These are phyloP conservation scores for Eubucco bourcierii DNA, from an alignment of 2,113 vertebrate genomes.

Conservation along the genomic window DNA sequence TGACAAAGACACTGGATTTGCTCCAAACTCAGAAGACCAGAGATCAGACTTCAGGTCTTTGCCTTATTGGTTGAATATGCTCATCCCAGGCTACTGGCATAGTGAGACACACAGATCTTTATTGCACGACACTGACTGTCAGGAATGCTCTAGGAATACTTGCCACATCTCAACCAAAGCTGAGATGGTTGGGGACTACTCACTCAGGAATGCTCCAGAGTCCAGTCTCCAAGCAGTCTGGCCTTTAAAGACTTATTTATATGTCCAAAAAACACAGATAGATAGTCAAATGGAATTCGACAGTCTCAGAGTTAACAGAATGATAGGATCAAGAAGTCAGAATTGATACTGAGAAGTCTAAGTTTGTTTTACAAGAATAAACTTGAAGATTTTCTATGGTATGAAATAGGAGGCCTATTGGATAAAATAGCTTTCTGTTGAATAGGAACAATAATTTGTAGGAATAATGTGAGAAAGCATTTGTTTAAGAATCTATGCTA, in stretches of 20 bases:
- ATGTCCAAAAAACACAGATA: background rate
- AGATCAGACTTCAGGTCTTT: background rate
- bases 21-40: background rate
- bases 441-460: background rate
- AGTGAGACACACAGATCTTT: background rate
- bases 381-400: background rate
- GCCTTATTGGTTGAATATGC: background rate
- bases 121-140: background rate
- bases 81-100: background rate
- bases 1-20: background rate
- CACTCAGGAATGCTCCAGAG: background rate
- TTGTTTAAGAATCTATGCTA: background rate
- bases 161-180: background rate
- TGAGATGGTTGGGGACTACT: background rate
- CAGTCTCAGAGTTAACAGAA: background rate
- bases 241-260: background rate
- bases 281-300: background rate
- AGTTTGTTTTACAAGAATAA: background rate
- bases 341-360: background rate
- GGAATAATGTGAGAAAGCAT: background rate
- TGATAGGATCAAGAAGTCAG: background rate
- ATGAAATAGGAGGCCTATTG: background rate
- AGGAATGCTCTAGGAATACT: background rate
- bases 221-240: background rate
- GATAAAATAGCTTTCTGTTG: background rate